Evolutionary conservation across 2,797 vertebrate genomes (phyloP).

Genomic region (Synanceia verrucosa): DNA sequence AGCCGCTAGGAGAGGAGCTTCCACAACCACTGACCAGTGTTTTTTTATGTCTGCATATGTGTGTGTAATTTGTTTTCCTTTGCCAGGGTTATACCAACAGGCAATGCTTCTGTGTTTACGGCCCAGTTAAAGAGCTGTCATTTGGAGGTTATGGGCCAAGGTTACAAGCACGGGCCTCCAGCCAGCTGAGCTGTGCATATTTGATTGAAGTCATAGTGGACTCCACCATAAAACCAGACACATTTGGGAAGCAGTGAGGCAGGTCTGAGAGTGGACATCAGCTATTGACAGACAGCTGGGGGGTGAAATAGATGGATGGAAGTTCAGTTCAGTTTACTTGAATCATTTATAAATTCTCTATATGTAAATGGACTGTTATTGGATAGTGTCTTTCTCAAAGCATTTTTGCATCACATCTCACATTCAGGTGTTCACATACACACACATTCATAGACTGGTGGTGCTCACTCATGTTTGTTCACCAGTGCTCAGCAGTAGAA

Average conservation of each 20-base stretch:
- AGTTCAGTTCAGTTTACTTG: slow-evolving; percentile 32
- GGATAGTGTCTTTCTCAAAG: no score
- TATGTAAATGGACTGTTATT: no score
- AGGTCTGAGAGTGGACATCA: slow-evolving; percentile 5
- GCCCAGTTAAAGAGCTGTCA: slow-evolving; percentile 40
- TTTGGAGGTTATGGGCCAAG: slow-evolving; percentile 57
- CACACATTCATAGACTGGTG: slow-evolving; percentile 17
- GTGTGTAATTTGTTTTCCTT: slow-evolving; percentile 60
- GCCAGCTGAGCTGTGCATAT: slow-evolving; percentile 38
- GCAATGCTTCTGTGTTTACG: slow-evolving; percentile 40
- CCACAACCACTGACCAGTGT: slow-evolving; percentile 17
- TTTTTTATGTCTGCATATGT: slow-evolving; percentile 23
- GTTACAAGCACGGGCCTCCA: slow-evolving; percentile 37
- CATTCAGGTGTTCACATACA: slow-evolving; percentile 3
- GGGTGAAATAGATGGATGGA: not conserved
- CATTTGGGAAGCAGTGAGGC: not conserved
- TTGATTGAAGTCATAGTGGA: slow-evolving; percentile 53
- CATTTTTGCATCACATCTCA: no score
- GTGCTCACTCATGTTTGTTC: no score
- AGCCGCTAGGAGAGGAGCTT: not conserved
- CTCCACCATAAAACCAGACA: slow-evolving; percentile 27
- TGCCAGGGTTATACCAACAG: slow-evolving; percentile 36
- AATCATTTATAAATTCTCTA: slow-evolving; percentile 46
- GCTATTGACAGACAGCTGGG: not conserved
- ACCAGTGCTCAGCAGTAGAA: no score